Percentiles rank a stretch among this genome's conserved stretches.
phyloP scores from a whole-genome alignment of 1,140 invertebrate species.

The Tetramorium alpestre region DNA sequence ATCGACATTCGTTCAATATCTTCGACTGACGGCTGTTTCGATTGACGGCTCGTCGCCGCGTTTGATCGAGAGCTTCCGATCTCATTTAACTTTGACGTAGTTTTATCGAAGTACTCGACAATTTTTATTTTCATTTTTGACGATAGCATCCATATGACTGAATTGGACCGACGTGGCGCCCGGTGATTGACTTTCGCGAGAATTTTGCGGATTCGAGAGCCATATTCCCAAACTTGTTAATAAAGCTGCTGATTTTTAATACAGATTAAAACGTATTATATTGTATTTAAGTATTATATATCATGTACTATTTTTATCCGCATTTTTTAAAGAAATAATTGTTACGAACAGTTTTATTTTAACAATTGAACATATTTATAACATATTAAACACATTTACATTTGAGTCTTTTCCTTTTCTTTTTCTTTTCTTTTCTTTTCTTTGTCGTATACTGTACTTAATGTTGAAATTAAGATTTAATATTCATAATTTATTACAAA shows the following conservation, averaged over 20 bases:
- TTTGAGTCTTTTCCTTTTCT: neutral
- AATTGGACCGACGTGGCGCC: slow-evolving; percentile 16
- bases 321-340: neutral
- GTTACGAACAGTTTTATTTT: neutral
- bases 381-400: neutral
- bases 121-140: slow-evolving; percentile 47
- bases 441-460: neutral
- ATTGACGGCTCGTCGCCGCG: slow-evolving; percentile 10
- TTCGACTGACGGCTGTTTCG: slow-evolving; percentile 29
- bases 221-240: neutral
- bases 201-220: slow-evolving; percentile 18
- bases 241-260: slow-evolving; percentile 10
- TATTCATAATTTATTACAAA: neutral
- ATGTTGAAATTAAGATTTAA: neutral
- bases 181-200: slow-evolving; percentile 26
- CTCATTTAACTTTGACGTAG: slow-evolving; percentile 43
- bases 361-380: neutral
- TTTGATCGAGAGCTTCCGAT: slow-evolving; percentile 51
- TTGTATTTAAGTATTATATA: neutral
- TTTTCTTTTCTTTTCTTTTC: neutral
- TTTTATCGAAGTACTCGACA: slow-evolving; percentile 36
- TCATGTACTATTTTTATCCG: neutral
- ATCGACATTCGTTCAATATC: slow-evolving; percentile 34
- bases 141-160: neutral
- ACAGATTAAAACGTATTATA: neutral